Evolutionary conservation across 1,140 invertebrate species (phyloP), one percentile per base, ranked within the genome.

Genomic region (Cydia splendana): DNA sequence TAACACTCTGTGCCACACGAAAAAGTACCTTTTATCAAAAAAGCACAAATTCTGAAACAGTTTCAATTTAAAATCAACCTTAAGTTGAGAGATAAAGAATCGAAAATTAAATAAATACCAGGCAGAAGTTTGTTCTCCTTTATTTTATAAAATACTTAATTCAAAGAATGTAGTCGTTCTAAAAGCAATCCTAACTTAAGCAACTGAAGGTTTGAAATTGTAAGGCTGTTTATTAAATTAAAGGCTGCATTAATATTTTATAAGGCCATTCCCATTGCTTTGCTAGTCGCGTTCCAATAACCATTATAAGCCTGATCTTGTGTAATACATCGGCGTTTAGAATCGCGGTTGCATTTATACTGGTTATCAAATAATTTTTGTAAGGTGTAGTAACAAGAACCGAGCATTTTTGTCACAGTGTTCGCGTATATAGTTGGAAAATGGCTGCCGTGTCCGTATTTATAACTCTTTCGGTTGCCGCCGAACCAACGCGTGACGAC

Each of bases 401-500:
- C n/a, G 57, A 24, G n/a, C 13, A 78, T 42, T 20, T 62, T 69
- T n/a, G 45, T 20, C 78, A 79, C 77, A 12, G 81, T 79, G 78
- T 79, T 9, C 10, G 51, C n/a, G 13, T 45, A 15, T 48, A 30
- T 18, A 71, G 76, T 79, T 45, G 77, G 77, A 79, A 76, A 20
- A 12, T 30, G 51, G 13, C 38, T 80, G 78, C 81, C 79, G 79
- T 82, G 78, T 85, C 79, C 42, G 48, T 79, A 57, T 85, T 85
- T 82, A 85, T 69, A 77, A 75, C 62, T 82, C 38, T 79, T 79
- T 82, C 82, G 81, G 81, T 82, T 79, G 76, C 77, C 75, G 80
- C 78, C 80, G 81, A 81, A 18, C 15, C 78, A 77, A 78, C 77
- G 77, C 78, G 80, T 83, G 83, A 81, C 80, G 78, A 69, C 67